Conservation (phyloP, 2,797 vertebrate species). For the Oryzias dopingdopingensis region DNA sequence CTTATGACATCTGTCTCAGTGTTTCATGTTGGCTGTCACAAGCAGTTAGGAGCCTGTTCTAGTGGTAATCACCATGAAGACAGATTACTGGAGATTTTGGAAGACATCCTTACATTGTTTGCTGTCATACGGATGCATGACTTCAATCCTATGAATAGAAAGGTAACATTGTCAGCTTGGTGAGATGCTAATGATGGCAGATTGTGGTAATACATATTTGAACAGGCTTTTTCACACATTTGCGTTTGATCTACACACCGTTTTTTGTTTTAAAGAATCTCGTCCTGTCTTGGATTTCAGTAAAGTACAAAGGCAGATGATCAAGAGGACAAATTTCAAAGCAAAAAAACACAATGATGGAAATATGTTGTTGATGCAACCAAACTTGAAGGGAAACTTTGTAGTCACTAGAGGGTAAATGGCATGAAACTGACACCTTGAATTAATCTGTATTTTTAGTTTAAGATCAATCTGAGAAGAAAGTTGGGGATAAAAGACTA, state of each 20-base stretch:
- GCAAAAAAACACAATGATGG: constrained; percentile 13
- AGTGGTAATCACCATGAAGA: constrained; percentile 55
- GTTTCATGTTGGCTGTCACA: constrained; percentile 67
- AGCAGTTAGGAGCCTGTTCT: constrained; percentile 57
- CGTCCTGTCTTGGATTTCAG: constrained; percentile 19
- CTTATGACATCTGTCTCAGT: constrained; percentile 70
- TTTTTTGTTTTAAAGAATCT: neutral
- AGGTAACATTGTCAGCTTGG: constrained; percentile 46
- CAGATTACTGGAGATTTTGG: constrained; percentile 59
- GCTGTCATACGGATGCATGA: constrained; percentile 43
- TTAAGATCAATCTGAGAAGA: constrained; percentile 33
- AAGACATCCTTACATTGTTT: constrained; percentile 55
- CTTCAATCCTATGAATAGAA: constrained; percentile 48
- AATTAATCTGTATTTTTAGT: constrained; percentile 35
- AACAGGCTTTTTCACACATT: constrained; percentile 23
- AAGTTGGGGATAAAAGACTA: constrained; percentile 52
- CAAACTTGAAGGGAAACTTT: constrained; percentile 16
- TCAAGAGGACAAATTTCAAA: constrained; percentile 2
- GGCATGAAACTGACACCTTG: constrained; percentile 37
- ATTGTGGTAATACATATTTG: constrained; percentile 13
- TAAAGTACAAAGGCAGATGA: constrained; percentile 1
- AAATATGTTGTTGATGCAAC: constrained; percentile 6
- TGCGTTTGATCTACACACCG: neutral
- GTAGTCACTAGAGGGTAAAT: constrained; percentile 18
- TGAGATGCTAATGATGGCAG: constrained; percentile 19